Evolutionary conservation across 2,113 vertebrate genomes (phyloP).

Genomic region (Hyperoodon ampullatus): DNA sequence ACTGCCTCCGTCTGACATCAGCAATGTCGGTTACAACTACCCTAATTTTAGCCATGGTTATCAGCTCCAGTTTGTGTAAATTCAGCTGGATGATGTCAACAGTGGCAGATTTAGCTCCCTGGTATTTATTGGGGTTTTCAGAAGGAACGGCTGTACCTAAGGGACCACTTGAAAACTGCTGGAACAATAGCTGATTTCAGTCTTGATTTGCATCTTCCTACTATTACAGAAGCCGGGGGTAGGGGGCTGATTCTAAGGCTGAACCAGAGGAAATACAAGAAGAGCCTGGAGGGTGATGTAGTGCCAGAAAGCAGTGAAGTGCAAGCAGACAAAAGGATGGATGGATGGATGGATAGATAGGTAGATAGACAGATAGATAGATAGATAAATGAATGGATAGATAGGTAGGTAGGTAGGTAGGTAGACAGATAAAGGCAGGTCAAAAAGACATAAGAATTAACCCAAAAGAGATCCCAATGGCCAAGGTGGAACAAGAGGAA

Average conservation of each 20-base stretch:
- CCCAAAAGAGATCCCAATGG: background rate
- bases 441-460: background rate
- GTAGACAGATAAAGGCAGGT: background rate
- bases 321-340: background rate
- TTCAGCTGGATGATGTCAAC: background rate
- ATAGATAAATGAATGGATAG: too few relatives aligned
- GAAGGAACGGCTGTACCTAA: background rate
- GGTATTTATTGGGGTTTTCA: background rate
- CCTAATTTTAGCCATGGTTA: background rate
- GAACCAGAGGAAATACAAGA: background rate
- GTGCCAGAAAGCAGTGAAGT: background rate
- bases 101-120: background rate
- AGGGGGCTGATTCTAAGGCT: background rate
- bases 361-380: background rate
- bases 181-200: background rate
- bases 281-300: background rate
- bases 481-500: background rate
- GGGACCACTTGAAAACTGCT: background rate
- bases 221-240: fast-evolving
- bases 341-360: background rate
- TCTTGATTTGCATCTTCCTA: background rate
- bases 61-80: background rate
- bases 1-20: background rate
- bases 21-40: background rate
- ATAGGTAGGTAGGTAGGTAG: too few relatives aligned